Base-by-base conservation (phyloP, 2,113 vertebrate genomes). In the Seriola aureovittata region DNA sequence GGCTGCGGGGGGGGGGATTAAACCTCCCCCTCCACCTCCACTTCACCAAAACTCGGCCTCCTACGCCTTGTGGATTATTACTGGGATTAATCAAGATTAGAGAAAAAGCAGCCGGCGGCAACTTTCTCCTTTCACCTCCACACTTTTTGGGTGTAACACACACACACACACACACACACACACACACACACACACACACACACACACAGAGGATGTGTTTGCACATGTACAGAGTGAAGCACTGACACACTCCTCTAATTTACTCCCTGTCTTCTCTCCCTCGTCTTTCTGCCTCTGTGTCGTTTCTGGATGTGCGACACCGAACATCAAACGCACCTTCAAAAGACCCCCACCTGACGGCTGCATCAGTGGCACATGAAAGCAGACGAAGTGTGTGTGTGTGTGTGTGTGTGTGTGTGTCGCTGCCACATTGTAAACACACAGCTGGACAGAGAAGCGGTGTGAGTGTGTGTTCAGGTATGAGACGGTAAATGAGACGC, bases 81-180 rank as follows among this genome's bases (percentile, higher is more conserved):
- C 76, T 36, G 60, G 88, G 91, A 91, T 91, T 90, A 91, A 82
- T 78, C 34, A 13, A 91, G 89, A 92, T 92, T 91, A 91, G 57
- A 80, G n/a, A 29, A 80, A 17, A n/a, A 19, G 50, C 58, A 8
- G 52, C 71, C 38, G 34, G 0, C 32, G 8, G 85, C 55, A 17
- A 76, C 84, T 84, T 81, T 81, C 70, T 86, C 48, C 65, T 57
- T 54, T 42, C 48, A 48, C 72, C 11, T 50, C 25, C n/a, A 9
- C 34, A 17, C 62, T 32, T 32, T 44, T 7, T 0, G 3, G 25
- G 25, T 25, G 25, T 25, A 25, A 25, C 25, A 36, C 68, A 52
- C 34, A 64, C 50, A 52, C 19, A 21, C 50, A 52, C 14, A 16
- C 14, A 48, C 46, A 48, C 46, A 48, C 50, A 52, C 50, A 52